phyloP scores from a whole-genome alignment of 92 coral and sea anemone species.

The Virgularia gustaviana region DNA sequence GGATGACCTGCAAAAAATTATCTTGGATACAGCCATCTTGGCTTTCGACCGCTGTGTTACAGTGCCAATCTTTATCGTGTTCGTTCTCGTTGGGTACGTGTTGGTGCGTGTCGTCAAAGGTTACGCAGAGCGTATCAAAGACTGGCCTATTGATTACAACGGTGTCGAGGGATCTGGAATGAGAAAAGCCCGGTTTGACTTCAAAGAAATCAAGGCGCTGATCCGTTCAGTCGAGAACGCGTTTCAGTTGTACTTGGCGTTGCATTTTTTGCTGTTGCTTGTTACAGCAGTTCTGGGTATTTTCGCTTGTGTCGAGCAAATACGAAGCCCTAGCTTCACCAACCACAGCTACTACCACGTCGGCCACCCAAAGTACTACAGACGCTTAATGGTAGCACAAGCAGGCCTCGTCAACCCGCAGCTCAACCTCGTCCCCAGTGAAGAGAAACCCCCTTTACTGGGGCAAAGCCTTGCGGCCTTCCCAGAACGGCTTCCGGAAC shows the following conservation, averaged over 20 bases:
- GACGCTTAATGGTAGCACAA: slow-evolving; percentile 1
- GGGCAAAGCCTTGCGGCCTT: too few species aligned
- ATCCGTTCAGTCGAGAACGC: slow-evolving; percentile 20
- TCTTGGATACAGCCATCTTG: slow-evolving; percentile 11
- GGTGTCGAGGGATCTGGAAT: slow-evolving; percentile 23
- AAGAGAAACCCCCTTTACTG: too few species aligned
- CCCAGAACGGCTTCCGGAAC: too few species aligned
- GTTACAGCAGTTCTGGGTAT: slow-evolving; percentile 34
- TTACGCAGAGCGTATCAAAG: slow-evolving; percentile 9
- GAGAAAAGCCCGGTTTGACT: slow-evolving; percentile 9
- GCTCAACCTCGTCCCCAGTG: too few species aligned
- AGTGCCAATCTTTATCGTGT: slow-evolving; percentile 26
- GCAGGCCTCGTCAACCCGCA: too few species aligned
- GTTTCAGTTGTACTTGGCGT: slow-evolving; percentile 19
- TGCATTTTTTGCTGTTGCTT: slow-evolving; percentile 16
- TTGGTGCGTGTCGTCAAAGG: slow-evolving; percentile 41
- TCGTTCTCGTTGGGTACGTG: slow-evolving; percentile 22
- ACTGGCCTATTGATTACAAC: slow-evolving; percentile 25
- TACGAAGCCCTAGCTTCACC: neutral
- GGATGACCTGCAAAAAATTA: neutral
- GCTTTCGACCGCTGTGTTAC: slow-evolving; percentile 28
- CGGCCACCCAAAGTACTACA: slow-evolving; percentile 15
- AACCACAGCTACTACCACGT: slow-evolving; percentile 16
- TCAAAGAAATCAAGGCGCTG: neutral
- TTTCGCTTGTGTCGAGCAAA: slow-evolving; percentile 31